Conservation (phyloP, 1,140 invertebrate genomes). For the Atta colombica region DNA sequence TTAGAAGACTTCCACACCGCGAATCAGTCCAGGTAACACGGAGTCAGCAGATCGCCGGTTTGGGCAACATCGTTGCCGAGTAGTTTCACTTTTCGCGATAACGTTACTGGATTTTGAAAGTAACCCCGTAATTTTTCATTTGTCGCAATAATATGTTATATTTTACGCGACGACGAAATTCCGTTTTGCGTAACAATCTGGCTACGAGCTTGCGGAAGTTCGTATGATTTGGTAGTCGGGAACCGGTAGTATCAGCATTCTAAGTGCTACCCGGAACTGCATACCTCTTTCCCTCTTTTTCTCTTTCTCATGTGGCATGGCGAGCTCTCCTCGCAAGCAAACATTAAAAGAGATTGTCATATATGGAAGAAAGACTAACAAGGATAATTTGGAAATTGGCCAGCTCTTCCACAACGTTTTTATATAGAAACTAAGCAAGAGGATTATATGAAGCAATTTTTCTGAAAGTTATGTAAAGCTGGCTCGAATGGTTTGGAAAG, state of each 20-base stretch:
- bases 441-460: conserved; percentile 22
- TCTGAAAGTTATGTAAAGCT: conserved; percentile 80
- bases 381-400: conserved; percentile 43
- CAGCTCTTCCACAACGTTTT: conserved; percentile 69
- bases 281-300: conserved; percentile 84
- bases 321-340: conserved; percentile 83
- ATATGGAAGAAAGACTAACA: conserved; percentile 39
- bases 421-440: not conserved
- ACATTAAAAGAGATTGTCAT: conserved; percentile 71
- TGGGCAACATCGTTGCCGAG: conserved; percentile 50
- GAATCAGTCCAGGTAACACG: conserved; percentile 86
- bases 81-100: conserved; percentile 13
- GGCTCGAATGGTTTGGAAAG: conserved; percentile 64
- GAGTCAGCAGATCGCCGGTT: conserved; percentile 84
- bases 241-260: conserved; percentile 83
- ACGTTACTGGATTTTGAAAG: not conserved
- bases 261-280: conserved; percentile 86
- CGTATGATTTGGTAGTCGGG: conserved; percentile 41
- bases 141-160: not conserved
- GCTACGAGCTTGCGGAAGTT: conserved; percentile 61
- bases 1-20: conserved; percentile 79
- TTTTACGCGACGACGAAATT: conserved; percentile 64
- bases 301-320: conserved; percentile 79
- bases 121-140: not conserved
- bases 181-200: conserved; percentile 19